A percentile compares a stretch with the other conserved stretches of the same genome.
phyloP scores from a whole-genome alignment of 2,797 vertebrate genomes.

The Brachymystax lenok region DNA sequence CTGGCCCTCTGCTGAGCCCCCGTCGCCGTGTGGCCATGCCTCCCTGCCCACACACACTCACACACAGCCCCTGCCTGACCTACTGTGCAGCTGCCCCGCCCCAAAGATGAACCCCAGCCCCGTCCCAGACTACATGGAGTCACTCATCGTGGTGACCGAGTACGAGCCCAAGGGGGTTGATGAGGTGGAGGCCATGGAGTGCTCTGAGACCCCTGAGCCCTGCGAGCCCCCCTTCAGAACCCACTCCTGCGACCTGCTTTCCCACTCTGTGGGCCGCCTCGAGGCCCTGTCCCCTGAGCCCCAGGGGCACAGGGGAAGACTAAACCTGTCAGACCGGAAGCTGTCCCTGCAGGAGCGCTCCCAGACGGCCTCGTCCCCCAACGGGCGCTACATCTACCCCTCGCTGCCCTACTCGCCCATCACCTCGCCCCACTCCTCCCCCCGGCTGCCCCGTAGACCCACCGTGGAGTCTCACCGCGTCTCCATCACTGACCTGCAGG shows the following conservation, averaged over 20 bases:
- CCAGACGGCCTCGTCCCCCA: constrained; percentile 74
- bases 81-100: constrained; percentile 77
- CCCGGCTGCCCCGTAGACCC: constrained; percentile 87
- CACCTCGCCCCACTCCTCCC: constrained; percentile 92
- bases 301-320: constrained; percentile 72
- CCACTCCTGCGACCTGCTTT: constrained; percentile 73
- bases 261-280: constrained; percentile 54
- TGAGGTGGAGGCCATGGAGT: constrained; percentile 81
- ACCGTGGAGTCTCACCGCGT: constrained; percentile 96
- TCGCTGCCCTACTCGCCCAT: constrained; percentile 88
- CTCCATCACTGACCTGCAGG: constrained; percentile 95
- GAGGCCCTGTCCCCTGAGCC: constrained; percentile 61
- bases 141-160: constrained; percentile 90
- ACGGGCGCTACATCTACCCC: constrained; percentile 85
- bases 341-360: constrained; percentile 91
- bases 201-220: constrained; percentile 65
- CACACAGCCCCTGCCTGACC: constrained; percentile 74
- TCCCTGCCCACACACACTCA: constrained; percentile 50
- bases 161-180: constrained; percentile 78
- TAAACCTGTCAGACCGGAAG: constrained; percentile 86
- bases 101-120: constrained; percentile 54
- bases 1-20: constrained; percentile 73
- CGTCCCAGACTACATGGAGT: constrained; percentile 84
- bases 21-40: constrained; percentile 68
- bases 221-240: constrained; percentile 52